These are phyloP conservation scores for Orussus abietinus DNA, from an alignment of 1,140 invertebrate genomes.

Conservation along the genomic window DNA sequence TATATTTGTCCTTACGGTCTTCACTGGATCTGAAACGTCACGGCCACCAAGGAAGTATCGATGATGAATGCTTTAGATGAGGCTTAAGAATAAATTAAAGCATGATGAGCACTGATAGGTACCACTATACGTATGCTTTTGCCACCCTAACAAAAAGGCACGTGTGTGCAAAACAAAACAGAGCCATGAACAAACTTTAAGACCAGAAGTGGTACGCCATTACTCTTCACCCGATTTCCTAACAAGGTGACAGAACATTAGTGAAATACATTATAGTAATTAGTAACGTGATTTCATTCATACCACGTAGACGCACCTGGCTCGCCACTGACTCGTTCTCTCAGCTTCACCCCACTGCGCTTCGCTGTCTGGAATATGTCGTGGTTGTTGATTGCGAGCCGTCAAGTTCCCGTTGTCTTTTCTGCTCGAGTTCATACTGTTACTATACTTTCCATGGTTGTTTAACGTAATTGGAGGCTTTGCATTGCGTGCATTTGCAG, in stretches of 20 bases:
- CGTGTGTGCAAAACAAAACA: constrained; percentile 19
- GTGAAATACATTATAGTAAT: constrained; percentile 12
- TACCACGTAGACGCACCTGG: constrained; percentile 55
- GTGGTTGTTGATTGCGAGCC: constrained; percentile 34
- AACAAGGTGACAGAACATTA: constrained; percentile 2
- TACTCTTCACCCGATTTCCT: constrained; percentile 21
- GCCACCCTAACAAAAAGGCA: constrained; percentile 7
- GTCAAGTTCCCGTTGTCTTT: constrained; percentile 38
- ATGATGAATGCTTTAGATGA: constrained; percentile 5
- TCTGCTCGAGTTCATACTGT: constrained; percentile 28
- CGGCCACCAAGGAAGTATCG: constrained; percentile 27
- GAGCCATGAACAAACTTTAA: constrained; percentile 19
- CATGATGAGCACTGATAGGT: constrained; percentile 16
- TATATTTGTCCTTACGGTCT: constrained; percentile 38
- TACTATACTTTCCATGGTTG: constrained; percentile 45
- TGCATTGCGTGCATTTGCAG: constrained; percentile 41
- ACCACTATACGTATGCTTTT: constrained; percentile 11
- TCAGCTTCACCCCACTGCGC: constrained; percentile 55
- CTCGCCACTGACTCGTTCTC: constrained; percentile 50
- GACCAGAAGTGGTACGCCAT: constrained; percentile 26
- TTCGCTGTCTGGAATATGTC: constrained; percentile 55
- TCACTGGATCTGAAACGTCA: constrained; percentile 43
- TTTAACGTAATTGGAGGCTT: constrained; percentile 48
- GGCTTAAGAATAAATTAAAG: constrained; percentile 15
- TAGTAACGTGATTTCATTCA: constrained; percentile 50